Evolutionary conservation across 2,797 vertebrate species (phyloP), one percentile per base, ranked within the genome.

Genomic region (Natrix natrix): DNA sequence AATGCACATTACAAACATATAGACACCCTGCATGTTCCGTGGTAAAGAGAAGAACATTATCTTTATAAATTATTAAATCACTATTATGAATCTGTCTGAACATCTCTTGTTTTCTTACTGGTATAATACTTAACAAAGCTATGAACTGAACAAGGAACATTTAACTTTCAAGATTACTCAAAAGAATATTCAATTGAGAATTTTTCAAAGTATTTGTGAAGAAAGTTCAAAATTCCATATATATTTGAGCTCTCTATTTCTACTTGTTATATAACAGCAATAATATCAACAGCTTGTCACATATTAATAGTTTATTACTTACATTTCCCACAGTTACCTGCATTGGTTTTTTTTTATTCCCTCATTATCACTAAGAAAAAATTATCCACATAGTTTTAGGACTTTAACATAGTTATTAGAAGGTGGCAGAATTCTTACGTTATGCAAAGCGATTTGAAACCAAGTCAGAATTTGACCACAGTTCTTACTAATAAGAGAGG

Each of bases 31-130:
- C 17, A 90, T 91, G 57, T 48, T 87, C 88, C 37, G 56, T 1
- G 63, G 43, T 90, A 89, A 87, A 86, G 94, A 93, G 93, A 37
- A 55, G 91, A 90, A 94, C 94, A 17, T 91, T 94, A 94, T 93
- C 91, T 94, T 94, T 94, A 93, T 90, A 37, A 95, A 1, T 78
- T 93, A 91, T 0, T 0, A 88, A 95, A 94, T 69, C 91, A 32
- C 5, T 56, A 92, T 94, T 88, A 91, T 63, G 24, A 92, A 95
- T 66, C 88, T 89, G 91, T 93, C 43, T 91, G 87, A 92, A 90
- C 60, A 89, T 37, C 52, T 93, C 69, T 91, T 57, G 59, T 11
- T 17, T 94, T 93, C 87, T 83, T 89, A 92, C 90, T 94, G 37
- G 74, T 93, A 86, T 86, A 94, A 91, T 13, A 88, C 92, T 8